phyloP scores from a whole-genome alignment of 2,888 invertebrate species.

The Melanostoma mellinum region DNA sequence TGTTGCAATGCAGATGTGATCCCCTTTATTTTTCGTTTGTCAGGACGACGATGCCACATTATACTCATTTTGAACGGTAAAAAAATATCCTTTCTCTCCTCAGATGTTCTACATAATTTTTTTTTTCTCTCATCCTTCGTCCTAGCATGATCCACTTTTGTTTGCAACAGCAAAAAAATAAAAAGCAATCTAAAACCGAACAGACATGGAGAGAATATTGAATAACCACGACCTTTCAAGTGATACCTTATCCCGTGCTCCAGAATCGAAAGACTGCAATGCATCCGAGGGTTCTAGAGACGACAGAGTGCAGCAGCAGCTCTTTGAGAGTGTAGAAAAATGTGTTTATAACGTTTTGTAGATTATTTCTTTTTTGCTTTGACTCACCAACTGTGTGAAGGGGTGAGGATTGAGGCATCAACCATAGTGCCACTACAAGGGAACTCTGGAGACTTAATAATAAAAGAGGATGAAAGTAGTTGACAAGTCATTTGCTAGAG shows the following conservation, averaged over 20 bases:
- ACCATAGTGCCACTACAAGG: background rate
- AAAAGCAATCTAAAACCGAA: background rate
- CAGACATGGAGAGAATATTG: constrained; percentile 47
- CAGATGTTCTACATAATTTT: constrained; percentile 44
- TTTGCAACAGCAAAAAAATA: constrained; percentile 37
- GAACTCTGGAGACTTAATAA: constrained; percentile 21
- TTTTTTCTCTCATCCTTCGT: background rate
- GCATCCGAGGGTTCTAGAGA: constrained; percentile 43
- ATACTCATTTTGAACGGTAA: constrained; percentile 23
- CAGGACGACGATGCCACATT: constrained; percentile 26
- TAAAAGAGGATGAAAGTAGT: constrained; percentile 30
- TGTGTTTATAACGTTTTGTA: constrained; percentile 56
- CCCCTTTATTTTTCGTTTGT: constrained; percentile 23
- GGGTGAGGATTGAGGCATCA: background rate
- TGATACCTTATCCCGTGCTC: constrained; percentile 50
- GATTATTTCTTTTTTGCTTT: constrained; percentile 45
- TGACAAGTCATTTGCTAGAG: constrained; percentile 46
- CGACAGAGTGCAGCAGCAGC: constrained; percentile 5
- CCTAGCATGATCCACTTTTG: constrained; percentile 50
- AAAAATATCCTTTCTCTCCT: constrained; percentile 42
- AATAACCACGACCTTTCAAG: constrained; percentile 55
- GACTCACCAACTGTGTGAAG: background rate
- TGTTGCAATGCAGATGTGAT: constrained; percentile 68
- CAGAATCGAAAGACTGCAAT: constrained; percentile 64
- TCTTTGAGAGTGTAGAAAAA: constrained; percentile 21